phyloP scores from a whole-genome alignment of 2,888 invertebrate species.

The Alloscopus bannaensis region DNA sequence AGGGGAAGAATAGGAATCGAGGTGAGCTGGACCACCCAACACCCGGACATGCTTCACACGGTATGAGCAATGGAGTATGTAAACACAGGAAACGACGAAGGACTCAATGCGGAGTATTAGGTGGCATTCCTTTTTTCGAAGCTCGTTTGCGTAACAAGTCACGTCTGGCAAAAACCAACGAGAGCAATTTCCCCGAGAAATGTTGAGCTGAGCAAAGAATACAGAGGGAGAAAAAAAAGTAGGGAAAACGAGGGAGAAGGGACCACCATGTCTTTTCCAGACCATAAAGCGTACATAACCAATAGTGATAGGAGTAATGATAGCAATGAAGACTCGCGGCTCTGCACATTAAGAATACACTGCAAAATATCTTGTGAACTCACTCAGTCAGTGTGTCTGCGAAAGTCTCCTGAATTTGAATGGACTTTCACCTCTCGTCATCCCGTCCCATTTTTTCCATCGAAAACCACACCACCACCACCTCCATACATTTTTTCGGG shows the following conservation, averaged over 20 bases:
- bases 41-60: no score
- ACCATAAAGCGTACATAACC: conserved; percentile 35
- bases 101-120: conserved; percentile 28
- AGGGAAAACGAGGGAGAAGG: conserved; percentile 5
- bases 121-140: conserved; percentile 13
- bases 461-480: no score
- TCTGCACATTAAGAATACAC: no score
- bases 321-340: conserved; percentile 14
- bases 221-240: conserved; percentile 27
- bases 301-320: conserved; percentile 14
- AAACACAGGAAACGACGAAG: conserved; percentile 32
- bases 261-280: no score
- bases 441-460: no score
- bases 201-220: conserved; percentile 17
- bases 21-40: conserved; percentile 20
- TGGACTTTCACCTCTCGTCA: conserved; percentile 29
- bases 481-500: no score
- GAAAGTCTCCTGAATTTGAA: conserved; percentile 28
- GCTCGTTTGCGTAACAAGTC: conserved; percentile 53
- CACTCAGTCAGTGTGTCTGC: no score
- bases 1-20: conserved; percentile 19
- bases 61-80: conserved; percentile 33
- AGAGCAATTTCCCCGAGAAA: conserved; percentile 45
- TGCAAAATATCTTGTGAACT: no score
- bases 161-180: conserved; percentile 48